Evolutionary conservation across 2,797 vertebrate species (phyloP).

Genomic region (Macrochelys suwanniensis): DNA sequence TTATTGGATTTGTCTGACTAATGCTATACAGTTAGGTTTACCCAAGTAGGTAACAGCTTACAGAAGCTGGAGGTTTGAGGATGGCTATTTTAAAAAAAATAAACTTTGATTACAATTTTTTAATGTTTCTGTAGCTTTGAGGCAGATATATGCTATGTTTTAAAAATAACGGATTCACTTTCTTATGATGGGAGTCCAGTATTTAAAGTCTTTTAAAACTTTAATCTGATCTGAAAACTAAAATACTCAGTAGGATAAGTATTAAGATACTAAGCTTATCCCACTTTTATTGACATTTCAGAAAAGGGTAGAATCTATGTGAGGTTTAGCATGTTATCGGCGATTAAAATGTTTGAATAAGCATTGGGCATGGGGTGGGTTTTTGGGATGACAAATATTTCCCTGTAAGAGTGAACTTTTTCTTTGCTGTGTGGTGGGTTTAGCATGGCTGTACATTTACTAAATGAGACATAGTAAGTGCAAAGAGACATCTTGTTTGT

Average conservation of each 20-base stretch:
- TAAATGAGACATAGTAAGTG: neutral
- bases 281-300: neutral
- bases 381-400: neutral
- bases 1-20: neutral
- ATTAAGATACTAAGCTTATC: neutral
- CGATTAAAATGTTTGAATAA: neutral
- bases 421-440: neutral
- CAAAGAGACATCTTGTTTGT: neutral
- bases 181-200: neutral
- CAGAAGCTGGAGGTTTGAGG: neutral
- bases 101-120: neutral
- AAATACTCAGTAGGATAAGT: neutral
- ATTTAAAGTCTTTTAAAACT: neutral
- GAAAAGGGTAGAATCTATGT: neutral
- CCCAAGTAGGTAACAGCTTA: neutral
- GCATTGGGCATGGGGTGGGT: neutral
- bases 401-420: neutral
- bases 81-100: neutral
- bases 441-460: neutral
- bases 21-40: neutral
- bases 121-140: neutral
- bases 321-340: neutral
- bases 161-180: neutral
- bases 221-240: neutral
- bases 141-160: neutral